Conservation (phyloP, 64 coral and sea anemone species). For the Orbicella faveolata region DNA sequence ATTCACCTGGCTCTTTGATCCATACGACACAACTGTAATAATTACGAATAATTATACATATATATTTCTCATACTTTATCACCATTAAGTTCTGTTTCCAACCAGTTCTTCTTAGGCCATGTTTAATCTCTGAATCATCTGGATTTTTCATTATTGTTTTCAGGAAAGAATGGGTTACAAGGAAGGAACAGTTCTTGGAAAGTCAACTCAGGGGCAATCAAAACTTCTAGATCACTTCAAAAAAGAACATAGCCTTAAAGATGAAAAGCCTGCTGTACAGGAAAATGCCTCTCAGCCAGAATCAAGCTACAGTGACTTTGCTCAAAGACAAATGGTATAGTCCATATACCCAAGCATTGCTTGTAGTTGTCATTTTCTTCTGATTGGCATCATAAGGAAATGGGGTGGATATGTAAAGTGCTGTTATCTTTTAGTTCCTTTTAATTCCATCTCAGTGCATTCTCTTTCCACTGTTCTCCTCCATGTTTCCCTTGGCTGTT, state of each 20-base stretch:
- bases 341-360: neutral
- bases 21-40: too few relatives aligned
- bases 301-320: slow-evolving; percentile 77
- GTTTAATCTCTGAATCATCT: neutral
- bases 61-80: too few relatives aligned
- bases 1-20: too few relatives aligned
- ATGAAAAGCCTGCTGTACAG: slow-evolving; percentile 6
- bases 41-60: too few relatives aligned
- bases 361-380: neutral
- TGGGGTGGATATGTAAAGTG: too few relatives aligned
- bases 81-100: too few relatives aligned
- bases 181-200: slow-evolving; percentile 73
- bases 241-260: neutral
- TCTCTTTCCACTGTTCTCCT: neutral
- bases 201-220: slow-evolving; percentile 64
- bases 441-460: too few relatives aligned
- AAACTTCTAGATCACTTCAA: slow-evolving; percentile 49
- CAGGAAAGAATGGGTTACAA: slow-evolving; percentile 92
- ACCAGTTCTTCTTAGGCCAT: too few relatives aligned
- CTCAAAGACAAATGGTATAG: slow-evolving; percentile 83
- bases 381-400: neutral
- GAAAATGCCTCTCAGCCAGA: neutral
- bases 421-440: too few relatives aligned
- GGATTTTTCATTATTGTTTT: neutral
- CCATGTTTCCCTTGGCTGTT: neutral